Evolutionary conservation across 2,113 vertebrate genomes (phyloP).

Genomic region (Coptodon rendalli): DNA sequence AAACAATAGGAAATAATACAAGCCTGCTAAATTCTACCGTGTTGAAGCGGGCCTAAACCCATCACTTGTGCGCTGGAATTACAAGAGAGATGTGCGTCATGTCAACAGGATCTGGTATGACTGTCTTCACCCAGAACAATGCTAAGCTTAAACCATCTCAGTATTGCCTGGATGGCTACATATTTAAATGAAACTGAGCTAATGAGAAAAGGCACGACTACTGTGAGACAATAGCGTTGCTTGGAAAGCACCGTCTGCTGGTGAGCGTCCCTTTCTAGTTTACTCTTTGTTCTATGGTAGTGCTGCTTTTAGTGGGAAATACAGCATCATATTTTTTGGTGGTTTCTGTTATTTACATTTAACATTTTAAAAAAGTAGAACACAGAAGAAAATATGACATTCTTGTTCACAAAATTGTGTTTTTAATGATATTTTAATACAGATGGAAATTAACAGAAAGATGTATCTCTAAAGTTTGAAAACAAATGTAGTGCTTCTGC

Average conservation of each 20-base stretch:
- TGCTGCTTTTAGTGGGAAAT: neutral
- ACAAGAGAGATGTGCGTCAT: conserved; percentile 66
- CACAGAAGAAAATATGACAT: neutral
- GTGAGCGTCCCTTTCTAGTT: conserved; percentile 7
- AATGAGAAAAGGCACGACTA: conserved; percentile 60
- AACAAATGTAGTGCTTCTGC: neutral
- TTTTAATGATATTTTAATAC: neutral
- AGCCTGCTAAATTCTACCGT: conserved; percentile 64
- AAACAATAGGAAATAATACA: conserved; percentile 73
- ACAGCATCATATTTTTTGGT: neutral
- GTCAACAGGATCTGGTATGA: conserved; percentile 67
- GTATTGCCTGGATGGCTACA: conserved; percentile 50
- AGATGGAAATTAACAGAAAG: neutral
- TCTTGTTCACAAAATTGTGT: neutral
- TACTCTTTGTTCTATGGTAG: conserved; percentile 25
- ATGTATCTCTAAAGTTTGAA: neutral
- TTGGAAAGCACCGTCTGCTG: conserved; percentile 44
- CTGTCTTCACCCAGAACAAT: conserved; percentile 67
- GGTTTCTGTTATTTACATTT: neutral
- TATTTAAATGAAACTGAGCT: conserved; percentile 57
- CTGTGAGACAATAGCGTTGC: conserved; percentile 50
- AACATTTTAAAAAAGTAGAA: neutral
- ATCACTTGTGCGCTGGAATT: conserved; percentile 71
- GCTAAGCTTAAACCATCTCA: conserved; percentile 61
- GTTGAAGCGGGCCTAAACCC: conserved; percentile 71